A percentile compares a stretch with the other conserved stretches of the same genome.
Conservation (phyloP, 2,888 invertebrate genomes). For the Microdon myrmicae region DNA sequence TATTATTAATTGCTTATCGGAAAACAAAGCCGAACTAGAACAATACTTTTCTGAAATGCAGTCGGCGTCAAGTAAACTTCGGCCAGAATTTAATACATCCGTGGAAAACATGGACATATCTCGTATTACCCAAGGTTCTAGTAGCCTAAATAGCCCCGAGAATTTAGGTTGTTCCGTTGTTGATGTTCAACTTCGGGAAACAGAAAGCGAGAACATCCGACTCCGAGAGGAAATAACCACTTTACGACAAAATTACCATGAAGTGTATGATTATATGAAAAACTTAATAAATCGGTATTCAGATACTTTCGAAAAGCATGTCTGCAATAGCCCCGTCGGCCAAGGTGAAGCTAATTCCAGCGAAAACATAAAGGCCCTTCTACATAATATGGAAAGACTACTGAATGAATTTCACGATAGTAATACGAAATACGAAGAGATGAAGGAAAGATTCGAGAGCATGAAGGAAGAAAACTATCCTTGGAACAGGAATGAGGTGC, state of each 20-base stretch:
- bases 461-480: conserved; percentile 40
- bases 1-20: conserved; percentile 55
- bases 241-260: conserved; percentile 53
- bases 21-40: conserved; percentile 59
- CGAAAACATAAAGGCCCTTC: conserved; percentile 54
- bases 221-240: conserved; percentile 54
- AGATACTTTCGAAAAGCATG: conserved; percentile 47
- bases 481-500: conserved; percentile 16
- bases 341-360: conserved; percentile 40
- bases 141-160: conserved; percentile 60
- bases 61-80: conserved; percentile 54
- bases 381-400: conserved; percentile 56
- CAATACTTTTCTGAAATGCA: conserved; percentile 60
- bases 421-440: conserved; percentile 35
- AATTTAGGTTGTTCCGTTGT: conserved; percentile 63
- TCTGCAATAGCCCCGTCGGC: conserved; percentile 44
- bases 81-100: conserved; percentile 58
- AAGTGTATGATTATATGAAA: conserved; percentile 53
- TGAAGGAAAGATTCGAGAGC: conserved; percentile 33
- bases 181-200: conserved; percentile 64
- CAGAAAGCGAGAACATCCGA: conserved; percentile 60
- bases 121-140: conserved; percentile 54
- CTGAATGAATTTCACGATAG: conserved; percentile 51
- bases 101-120: conserved; percentile 58
- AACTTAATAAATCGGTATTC: conserved; percentile 42